phyloP scores from a whole-genome alignment of 2,888 invertebrate genomes.

The Lasioglossum villosulum region DNA sequence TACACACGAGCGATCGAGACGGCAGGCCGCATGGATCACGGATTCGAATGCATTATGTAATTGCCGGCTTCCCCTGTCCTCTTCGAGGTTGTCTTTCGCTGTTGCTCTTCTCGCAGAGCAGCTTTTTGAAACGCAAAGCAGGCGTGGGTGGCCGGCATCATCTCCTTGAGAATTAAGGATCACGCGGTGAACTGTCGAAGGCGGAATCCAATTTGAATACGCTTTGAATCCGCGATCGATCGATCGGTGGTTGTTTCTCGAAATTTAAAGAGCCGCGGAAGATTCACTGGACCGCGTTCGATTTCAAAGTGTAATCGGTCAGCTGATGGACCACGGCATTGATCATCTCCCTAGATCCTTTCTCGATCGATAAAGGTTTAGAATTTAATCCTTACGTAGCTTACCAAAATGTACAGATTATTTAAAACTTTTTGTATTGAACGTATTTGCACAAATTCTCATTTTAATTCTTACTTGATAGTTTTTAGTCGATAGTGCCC shows the following conservation, averaged over 20 bases:
- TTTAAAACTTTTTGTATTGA: too few relatives aligned
- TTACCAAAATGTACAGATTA: too few relatives aligned
- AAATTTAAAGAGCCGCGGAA: constrained; percentile 46
- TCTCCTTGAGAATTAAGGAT: constrained; percentile 61
- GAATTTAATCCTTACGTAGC: too few relatives aligned
- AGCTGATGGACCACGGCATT: background rate
- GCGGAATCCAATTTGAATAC: constrained; percentile 75
- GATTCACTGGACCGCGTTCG: background rate
- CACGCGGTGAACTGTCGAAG: constrained; percentile 43
- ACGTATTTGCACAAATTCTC: too few relatives aligned
- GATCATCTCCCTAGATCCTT: background rate
- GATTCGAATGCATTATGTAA: constrained; percentile 73
- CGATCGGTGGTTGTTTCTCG: constrained; percentile 31
- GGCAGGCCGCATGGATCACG: constrained; percentile 33
- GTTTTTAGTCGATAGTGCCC: too few relatives aligned
- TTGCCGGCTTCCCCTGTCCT: constrained; percentile 57
- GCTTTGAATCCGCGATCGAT: constrained; percentile 71
- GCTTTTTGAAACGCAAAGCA: constrained; percentile 67
- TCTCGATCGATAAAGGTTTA: too few relatives aligned
- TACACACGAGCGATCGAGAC: constrained; percentile 22
- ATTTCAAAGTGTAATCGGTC: constrained; percentile 30
- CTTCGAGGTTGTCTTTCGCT: background rate
- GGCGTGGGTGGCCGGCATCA: constrained; percentile 61
- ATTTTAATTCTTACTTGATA: too few relatives aligned
- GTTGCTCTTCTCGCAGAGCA: constrained; percentile 4